Base-by-base conservation (phyloP, 2,113 vertebrate genomes). In the Heteronetta atricapilla region DNA sequence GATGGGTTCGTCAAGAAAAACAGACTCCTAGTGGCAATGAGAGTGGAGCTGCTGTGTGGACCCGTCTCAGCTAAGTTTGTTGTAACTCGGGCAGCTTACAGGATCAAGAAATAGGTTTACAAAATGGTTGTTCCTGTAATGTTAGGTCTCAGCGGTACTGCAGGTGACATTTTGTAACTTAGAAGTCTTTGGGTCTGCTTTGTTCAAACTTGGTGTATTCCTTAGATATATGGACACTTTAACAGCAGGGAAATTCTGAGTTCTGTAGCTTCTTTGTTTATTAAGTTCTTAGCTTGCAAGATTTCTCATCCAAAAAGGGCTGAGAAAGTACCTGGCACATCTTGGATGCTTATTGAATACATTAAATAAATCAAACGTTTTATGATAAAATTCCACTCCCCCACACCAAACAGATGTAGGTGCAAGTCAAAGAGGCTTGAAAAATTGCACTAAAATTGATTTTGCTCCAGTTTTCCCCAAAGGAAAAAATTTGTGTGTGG, bases 301-400 rank as follows among this genome's bases (percentile, higher is more conserved):
- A 82, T 77, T 96, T 96, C 88, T 95, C 92, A 95, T 96, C 95
- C 94, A 94, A 95, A 88, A 94, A 94, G 60, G 58, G 70, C 86
- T 96, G 83, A 95, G 94, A 97, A 96, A 97, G 93, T 96, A 96
- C 94, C 94, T 96, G 93, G 93, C 94, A 97, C 95, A 96, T 93
- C 94, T 90, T 90, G 67, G 94, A 92, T 82, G 77, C 90, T 94
- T 96, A 96, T 53, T 96, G 96, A 96, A 95, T 96, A 95, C 79
- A 95, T 96, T 96, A 96, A 93, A 96, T 96, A 96, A 97, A 96
- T 95, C 94, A 96, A 95, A 97, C 10, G 6, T 85, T 95, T 94
- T 92, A 93, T 92, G 90, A 95, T 96, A 96, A 95, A 95, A 95
- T 95, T 96, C 92, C 93, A 89, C 88, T 92, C 95, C 92, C 93